A percentile compares a stretch with the other conserved stretches of the same genome.
These are phyloP conservation scores for Chiloscyllium plagiosum DNA, from an alignment of 2,113 vertebrate genomes.

Conservation along the genomic window DNA sequence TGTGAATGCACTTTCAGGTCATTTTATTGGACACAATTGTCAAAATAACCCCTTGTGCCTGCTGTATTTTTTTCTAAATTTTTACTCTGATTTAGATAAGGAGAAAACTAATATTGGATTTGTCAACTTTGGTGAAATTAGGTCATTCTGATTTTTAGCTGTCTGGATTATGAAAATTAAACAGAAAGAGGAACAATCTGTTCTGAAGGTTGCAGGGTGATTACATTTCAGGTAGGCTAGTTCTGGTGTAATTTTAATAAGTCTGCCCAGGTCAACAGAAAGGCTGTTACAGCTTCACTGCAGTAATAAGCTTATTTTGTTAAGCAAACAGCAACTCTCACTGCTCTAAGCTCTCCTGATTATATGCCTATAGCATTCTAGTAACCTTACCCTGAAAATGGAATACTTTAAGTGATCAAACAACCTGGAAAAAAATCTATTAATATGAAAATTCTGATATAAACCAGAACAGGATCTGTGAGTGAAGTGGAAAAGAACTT, in stretches of 20 bases:
- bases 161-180: background rate
- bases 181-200: background rate
- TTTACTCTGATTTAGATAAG: background rate
- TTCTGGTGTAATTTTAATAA: slow-evolving; percentile 12
- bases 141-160: background rate
- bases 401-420: background rate
- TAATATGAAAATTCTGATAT: background rate
- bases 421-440: background rate
- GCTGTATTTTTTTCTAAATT: background rate
- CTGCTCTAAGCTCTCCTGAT: background rate
- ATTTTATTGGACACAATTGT: background rate
- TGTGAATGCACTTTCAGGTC: background rate
- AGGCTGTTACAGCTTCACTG: background rate
- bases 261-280: slow-evolving; percentile 15
- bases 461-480: background rate
- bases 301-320: slow-evolving; percentile 26
- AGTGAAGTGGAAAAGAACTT: background rate
- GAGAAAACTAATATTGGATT: background rate
- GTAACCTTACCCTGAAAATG: background rate
- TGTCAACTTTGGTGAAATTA: background rate
- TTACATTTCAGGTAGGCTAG: background rate
- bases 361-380: background rate
- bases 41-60: background rate
- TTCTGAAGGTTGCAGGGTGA: slow-evolving; percentile 15
- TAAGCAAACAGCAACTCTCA: slow-evolving; percentile 9